Base-by-base conservation (phyloP, 2,797 vertebrate genomes). In the Acrocephalus scirpaceus region DNA sequence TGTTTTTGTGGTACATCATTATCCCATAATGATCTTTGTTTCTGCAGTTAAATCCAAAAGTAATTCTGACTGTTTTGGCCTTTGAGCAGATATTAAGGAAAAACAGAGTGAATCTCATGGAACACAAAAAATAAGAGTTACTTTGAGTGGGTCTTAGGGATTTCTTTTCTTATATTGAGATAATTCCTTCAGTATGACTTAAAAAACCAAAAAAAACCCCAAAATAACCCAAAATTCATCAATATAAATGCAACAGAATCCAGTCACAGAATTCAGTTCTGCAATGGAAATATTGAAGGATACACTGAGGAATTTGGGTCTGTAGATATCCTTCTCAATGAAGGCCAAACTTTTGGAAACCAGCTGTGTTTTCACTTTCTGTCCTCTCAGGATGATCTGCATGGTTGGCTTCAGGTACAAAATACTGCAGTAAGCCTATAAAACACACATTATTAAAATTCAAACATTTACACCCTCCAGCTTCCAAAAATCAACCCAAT, bases 1-100 rank as follows among this genome's bases (percentile, higher is more conserved):
- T 98, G 84, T 99, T 99, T 97, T 98, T 99, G 96, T 99, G 98
- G 95, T 99, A 99, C 99, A 99, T 99, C 99, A 99, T 99, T 76
- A 99, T 98, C 17, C 99, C 99, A 88, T 99, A 99, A 75, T 99
- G 99, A 40, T 99, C 98, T 98, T 99, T 99, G 96, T 98, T 99
- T 96, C 98, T 98, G 86, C 99, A 99, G 98, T 99, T 99, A 95
- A 99, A 99, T 66, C 99, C 99, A 97, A 99, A 99, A 22, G 85
- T 99, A 87, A 99, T 99, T 84, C 96, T 96, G 92, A 99, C 96
- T 13, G 97, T 97, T 98, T 92, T 98, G 72, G 97, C 96, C 98
- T 92, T 96, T 83, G 79, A 84, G 48, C 56, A 64, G 58, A 36
- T 82, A 78, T 98, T 98, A 98, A 99, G 98, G 98, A 98, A 97